Evolutionary conservation across 2,888 invertebrate species (phyloP), one percentile per base, ranked within the genome.

Genomic region (Koerneria pararmatus): DNA sequence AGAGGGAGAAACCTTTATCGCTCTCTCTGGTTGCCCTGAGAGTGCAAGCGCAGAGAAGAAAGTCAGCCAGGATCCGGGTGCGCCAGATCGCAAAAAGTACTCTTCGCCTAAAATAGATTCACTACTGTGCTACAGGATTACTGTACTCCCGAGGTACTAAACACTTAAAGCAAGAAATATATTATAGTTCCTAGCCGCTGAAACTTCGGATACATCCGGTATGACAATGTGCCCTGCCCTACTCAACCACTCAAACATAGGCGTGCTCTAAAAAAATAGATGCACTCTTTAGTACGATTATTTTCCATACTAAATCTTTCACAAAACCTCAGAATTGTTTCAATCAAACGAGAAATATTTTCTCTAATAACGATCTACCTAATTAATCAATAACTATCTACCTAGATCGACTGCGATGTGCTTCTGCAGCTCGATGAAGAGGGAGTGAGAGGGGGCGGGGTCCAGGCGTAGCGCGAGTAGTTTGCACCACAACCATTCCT

Each of bases 401-500:
- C 79, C 81, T 63, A 71, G 78, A 56, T 81, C 81, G 37, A 76
- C 69, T n/a, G 78, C 74, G 19, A 81, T 71, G 15, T 71, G 71
- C 35, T 74, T 78, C 68, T 81, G 81, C 24, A 80, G 73, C 48
- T 79, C 79, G 27, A 69, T 66, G 65, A 77, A 79, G n/a, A 75
- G 63, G n/a, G 73, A 56, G 15, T 70, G 65, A 1, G 74, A 70
- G 24, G 78, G 66, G 15, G 73, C 68, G 32, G 74, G 73, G 64
- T 80, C 75, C 22, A 80, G 70, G 35, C 73, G 73, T n/a, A 79
- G 73, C 8, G 72, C 68, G 46, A 74, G 61, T 48, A 82, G 69
- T 54, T 78, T 74, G 57, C 77, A 74, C 82, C 81, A 82, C 41
- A 82, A 69, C 82, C 82, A 82, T 49, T 82, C 77, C 68, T 82